phyloP scores from a whole-genome alignment of 2,888 invertebrate genomes.

The Drosophila lacicola region DNA sequence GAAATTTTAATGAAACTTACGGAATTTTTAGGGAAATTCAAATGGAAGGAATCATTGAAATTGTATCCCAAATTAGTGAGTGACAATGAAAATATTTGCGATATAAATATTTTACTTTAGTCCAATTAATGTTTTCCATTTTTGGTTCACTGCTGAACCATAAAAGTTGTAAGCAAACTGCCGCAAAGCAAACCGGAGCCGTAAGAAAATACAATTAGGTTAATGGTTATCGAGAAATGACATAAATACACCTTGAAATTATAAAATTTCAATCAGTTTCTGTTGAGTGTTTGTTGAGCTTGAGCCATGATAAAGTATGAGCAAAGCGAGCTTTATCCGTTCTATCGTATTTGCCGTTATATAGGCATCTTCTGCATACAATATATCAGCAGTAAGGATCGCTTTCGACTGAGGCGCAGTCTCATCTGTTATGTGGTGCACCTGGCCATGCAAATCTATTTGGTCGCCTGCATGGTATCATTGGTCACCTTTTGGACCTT shows the following conservation, averaged over 20 bases:
- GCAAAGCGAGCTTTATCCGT: slow-evolving; percentile 54
- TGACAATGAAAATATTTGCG: too few relatives aligned
- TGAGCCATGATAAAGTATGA: slow-evolving; percentile 23
- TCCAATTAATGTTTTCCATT: background rate
- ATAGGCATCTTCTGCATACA: slow-evolving; percentile 67
- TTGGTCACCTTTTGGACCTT: slow-evolving; percentile 42
- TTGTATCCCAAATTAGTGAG: too few relatives aligned
- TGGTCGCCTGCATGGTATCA: slow-evolving; percentile 45
- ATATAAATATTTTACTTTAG: too few relatives aligned
- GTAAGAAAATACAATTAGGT: slow-evolving; percentile 26
- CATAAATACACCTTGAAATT: slow-evolving; percentile 30
- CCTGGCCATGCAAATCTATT: slow-evolving; percentile 47
- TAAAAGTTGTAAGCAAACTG: background rate
- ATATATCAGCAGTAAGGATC: slow-evolving; percentile 32
- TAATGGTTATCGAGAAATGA: slow-evolving; percentile 11
- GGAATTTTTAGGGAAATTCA: too few relatives aligned
- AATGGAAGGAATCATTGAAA: too few relatives aligned
- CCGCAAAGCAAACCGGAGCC: background rate
- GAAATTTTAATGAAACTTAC: too few relatives aligned
- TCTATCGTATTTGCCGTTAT: slow-evolving; percentile 63
- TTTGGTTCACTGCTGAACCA: background rate
- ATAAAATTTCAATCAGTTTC: slow-evolving; percentile 19
- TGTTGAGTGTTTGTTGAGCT: slow-evolving; percentile 1
- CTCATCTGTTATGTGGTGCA: slow-evolving; percentile 59
- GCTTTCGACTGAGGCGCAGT: slow-evolving; percentile 51